phyloP scores from a whole-genome alignment of 2,113 vertebrate species.

The Psilopsiagon aurifrons region DNA sequence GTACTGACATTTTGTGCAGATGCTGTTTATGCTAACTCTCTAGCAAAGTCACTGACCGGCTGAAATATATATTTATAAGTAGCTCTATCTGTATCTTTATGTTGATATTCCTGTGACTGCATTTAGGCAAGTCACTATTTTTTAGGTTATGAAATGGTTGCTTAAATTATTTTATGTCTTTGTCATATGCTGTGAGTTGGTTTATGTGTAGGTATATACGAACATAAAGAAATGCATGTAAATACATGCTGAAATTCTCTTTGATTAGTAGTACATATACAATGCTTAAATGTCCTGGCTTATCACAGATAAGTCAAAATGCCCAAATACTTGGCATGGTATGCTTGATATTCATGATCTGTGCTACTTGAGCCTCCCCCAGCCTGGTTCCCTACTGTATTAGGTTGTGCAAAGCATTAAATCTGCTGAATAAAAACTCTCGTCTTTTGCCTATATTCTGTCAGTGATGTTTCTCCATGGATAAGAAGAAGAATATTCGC shows the following conservation, averaged over 20 bases:
- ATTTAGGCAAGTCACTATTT: not conserved
- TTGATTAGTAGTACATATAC: not conserved
- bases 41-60: not conserved
- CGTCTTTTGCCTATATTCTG: not conserved
- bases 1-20: not conserved
- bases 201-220: not conserved
- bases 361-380: not conserved
- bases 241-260: not conserved
- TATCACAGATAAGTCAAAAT: not conserved
- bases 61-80: not conserved
- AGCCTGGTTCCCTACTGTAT: not conserved
- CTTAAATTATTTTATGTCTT: not conserved
- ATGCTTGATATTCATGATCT: not conserved
- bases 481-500: not conserved
- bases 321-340: not conserved
- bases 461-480: not conserved
- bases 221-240: not conserved
- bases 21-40: not conserved
- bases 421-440: not conserved
- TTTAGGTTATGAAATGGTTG: not conserved
- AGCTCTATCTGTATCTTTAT: not conserved
- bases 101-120: not conserved
- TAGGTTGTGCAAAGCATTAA: not conserved
- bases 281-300: not conserved
- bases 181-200: not conserved